Conservation (phyloP, 2,113 vertebrate species). For the Cavia aperea region DNA sequence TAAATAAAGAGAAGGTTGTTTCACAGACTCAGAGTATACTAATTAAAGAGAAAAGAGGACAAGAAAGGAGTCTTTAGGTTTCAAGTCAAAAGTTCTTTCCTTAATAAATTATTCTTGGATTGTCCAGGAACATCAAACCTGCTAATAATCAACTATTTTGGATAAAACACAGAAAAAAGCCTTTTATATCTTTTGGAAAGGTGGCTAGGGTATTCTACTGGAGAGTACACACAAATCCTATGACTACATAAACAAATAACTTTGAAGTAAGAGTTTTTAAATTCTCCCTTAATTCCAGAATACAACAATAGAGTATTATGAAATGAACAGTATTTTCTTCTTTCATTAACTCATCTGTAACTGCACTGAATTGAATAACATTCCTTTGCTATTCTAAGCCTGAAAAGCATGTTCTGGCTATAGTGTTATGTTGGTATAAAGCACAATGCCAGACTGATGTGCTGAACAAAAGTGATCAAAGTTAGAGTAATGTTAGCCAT, state of each 20-base stretch:
- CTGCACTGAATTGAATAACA: slow-evolving; percentile 92
- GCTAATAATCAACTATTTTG: slow-evolving; percentile 14
- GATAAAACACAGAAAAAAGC: slow-evolving; percentile 7
- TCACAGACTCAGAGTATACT: slow-evolving; percentile 4
- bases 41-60: not conserved
- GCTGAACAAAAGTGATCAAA: slow-evolving; percentile 94
- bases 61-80: not conserved
- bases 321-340: slow-evolving; percentile 99
- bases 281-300: slow-evolving; percentile 90
- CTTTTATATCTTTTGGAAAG: slow-evolving; percentile 38
- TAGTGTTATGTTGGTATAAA: slow-evolving; percentile 92
- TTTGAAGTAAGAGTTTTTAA: slow-evolving; percentile 82
- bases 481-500: slow-evolving; percentile 84
- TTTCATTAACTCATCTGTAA: slow-evolving; percentile 89
- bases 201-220: not conserved
- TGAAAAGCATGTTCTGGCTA: slow-evolving; percentile 83
- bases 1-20: slow-evolving; percentile 34
- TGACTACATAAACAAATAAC: slow-evolving; percentile 73
- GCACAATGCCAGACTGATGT: slow-evolving; percentile 97
- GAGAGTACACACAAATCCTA: slow-evolving; percentile 49
- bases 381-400: slow-evolving; percentile 89
- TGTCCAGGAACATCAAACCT: not conserved
- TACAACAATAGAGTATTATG: slow-evolving; percentile 85
- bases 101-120: slow-evolving; percentile 29
- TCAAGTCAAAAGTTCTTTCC: slow-evolving; percentile 32